Conservation (phyloP, 2,797 vertebrate species). For the Lutjanus campechanus region DNA sequence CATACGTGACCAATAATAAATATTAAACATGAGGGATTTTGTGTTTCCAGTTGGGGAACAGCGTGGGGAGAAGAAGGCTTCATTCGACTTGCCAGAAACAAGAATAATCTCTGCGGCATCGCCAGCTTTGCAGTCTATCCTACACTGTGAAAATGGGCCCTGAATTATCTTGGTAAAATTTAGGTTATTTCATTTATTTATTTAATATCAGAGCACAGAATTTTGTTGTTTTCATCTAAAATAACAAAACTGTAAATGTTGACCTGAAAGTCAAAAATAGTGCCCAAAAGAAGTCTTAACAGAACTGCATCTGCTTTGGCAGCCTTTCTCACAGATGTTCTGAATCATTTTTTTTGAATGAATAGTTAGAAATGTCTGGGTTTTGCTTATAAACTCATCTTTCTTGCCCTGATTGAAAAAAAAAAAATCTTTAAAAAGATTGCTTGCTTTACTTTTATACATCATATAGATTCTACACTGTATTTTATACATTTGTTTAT, state of each 20-base stretch:
- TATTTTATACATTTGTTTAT: slow-evolving; percentile 16
- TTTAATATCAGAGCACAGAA: neutral
- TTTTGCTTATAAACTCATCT: neutral
- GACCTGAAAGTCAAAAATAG: neutral
- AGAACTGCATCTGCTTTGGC: neutral
- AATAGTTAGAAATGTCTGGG: neutral
- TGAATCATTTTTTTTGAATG: neutral
- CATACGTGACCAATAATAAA: neutral
- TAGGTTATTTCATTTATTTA: slow-evolving; percentile 8
- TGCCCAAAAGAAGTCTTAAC: neutral
- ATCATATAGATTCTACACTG: neutral
- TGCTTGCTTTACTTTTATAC: neutral
- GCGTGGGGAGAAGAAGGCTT: slow-evolving; percentile 82
- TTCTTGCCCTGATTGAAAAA: no score
- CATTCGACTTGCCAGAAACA: slow-evolving; percentile 78
- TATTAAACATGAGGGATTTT: slow-evolving; percentile 4
- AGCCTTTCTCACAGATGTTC: neutral
- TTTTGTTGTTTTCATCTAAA: no score
- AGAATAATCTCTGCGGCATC: slow-evolving; percentile 75
- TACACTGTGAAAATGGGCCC: slow-evolving; percentile 41
- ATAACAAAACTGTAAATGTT: neutral
- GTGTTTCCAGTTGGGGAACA: slow-evolving; percentile 79
- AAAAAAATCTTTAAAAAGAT: neutral
- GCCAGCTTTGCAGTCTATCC: slow-evolving; percentile 72
- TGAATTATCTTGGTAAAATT: neutral